Evolutionary conservation across 2,888 invertebrate species (phyloP).

Genomic region (Lamellibrachia columna): DNA sequence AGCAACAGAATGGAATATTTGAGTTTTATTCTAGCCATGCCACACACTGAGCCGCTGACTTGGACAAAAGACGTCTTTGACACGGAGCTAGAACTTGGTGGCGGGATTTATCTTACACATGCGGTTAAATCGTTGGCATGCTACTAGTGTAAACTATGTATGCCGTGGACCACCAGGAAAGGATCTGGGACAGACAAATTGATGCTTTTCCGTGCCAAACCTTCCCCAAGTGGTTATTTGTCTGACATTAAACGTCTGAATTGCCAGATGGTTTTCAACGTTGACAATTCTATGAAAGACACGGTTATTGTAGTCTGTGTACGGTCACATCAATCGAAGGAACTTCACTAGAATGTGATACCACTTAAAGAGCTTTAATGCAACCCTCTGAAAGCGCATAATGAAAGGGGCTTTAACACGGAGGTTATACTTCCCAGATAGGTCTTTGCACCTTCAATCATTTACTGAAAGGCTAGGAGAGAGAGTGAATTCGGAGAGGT

Average conservation of each 20-base stretch:
- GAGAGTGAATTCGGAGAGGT: not conserved
- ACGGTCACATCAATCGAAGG: not conserved
- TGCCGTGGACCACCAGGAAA: not conserved
- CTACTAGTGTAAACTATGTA: not conserved
- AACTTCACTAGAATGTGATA: not conserved
- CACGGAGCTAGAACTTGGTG: not conserved
- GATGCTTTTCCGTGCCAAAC: not conserved
- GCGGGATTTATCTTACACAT: not conserved
- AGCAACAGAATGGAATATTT: too few species aligned
- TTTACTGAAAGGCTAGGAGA: not conserved
- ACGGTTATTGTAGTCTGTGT: not conserved
- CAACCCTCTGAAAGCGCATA: not conserved
- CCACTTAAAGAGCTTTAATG: not conserved
- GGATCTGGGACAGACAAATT: not conserved
- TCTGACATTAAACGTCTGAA: not conserved
- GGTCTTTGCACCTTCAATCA: not conserved
- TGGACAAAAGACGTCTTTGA: not conserved
- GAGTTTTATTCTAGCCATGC: too few species aligned
- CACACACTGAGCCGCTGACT: too few species aligned
- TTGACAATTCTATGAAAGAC: not conserved
- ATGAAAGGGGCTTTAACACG: not conserved
- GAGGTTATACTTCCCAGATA: not conserved
- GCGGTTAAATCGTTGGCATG: not conserved
- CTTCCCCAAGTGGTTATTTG: slow-evolving; percentile 13
- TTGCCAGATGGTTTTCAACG: not conserved